These are phyloP conservation scores for Agriopis leucophaearia DNA, from an alignment of 2,888 invertebrate species.

Conservation along the genomic window DNA sequence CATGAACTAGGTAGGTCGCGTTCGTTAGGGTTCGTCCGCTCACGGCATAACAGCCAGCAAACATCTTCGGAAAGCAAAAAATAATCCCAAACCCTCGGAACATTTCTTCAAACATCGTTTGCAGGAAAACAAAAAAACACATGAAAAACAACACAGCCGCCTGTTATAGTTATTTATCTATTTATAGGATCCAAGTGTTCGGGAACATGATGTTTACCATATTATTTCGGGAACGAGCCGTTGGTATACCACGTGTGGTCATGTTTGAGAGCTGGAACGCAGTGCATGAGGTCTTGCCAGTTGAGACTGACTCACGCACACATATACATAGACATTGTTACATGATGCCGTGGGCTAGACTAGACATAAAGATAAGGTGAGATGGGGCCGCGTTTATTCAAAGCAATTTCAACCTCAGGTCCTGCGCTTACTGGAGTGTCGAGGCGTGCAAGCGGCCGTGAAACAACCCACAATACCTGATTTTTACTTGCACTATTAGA, in stretches of 20 bases:
- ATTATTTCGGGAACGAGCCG: conserved; percentile 66
- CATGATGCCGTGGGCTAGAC: background rate
- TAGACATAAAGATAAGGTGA: too few relatives aligned
- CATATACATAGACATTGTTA: background rate
- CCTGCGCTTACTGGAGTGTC: too few relatives aligned
- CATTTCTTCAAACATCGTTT: conserved; percentile 24
- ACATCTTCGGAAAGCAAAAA: background rate
- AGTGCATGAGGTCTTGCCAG: conserved; percentile 4
- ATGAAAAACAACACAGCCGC: conserved; percentile 27
- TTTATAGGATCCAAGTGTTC: conserved; percentile 80
- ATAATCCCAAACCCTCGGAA: conserved; percentile 13
- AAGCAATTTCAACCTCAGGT: too few relatives aligned
- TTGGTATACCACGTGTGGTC: conserved; percentile 77
- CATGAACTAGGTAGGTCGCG: background rate
- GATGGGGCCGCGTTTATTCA: too few relatives aligned
- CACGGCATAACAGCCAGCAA: background rate
- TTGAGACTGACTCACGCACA: background rate
- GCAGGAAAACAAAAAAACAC: conserved; percentile 29
- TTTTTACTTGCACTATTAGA: too few relatives aligned
- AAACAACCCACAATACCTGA: too few relatives aligned
- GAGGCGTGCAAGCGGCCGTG: too few relatives aligned
- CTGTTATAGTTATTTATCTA: conserved; percentile 67
- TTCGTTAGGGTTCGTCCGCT: too few relatives aligned
- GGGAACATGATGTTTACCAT: conserved; percentile 75
- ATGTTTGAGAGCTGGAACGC: conserved; percentile 22